Conservation (phyloP, 2,113 vertebrate genomes). For the Podarcis cretensis region DNA sequence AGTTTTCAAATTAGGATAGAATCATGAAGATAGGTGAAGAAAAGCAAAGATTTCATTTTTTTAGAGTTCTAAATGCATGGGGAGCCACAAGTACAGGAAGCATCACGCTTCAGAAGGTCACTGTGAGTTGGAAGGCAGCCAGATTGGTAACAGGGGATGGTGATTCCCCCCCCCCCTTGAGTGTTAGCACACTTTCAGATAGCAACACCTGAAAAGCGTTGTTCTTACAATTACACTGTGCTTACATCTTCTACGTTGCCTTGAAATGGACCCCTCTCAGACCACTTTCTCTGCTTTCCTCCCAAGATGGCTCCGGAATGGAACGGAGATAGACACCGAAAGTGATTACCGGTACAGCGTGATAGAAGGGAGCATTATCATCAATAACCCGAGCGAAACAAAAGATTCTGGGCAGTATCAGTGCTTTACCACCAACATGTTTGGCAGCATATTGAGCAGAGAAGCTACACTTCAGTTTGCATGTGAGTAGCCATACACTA, state of each 20-base stretch:
- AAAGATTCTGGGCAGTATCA: slow-evolving; percentile 91
- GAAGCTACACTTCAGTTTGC: slow-evolving; percentile 92
- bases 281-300: slow-evolving; percentile 14
- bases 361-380: slow-evolving; percentile 89
- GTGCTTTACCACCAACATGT: slow-evolving; percentile 86
- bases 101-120: no score
- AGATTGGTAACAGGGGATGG: no score
- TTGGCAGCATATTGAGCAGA: slow-evolving; percentile 88
- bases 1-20: no score
- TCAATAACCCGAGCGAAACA: slow-evolving; percentile 85
- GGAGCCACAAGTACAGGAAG: no score
- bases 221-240: not conserved
- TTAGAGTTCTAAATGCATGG: no score
- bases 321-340: slow-evolving; percentile 83
- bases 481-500: slow-evolving; percentile 83
- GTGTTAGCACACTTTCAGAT: no score
- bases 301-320: slow-evolving; percentile 91
- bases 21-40: no score
- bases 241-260: not conserved
- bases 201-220: no score
- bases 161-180: no score
- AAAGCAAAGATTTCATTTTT: no score
- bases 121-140: no score
- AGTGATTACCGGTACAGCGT: slow-evolving; percentile 88
- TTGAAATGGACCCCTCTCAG: not conserved